Evolutionary conservation across 2,113 vertebrate genomes (phyloP).

Genomic region (Bufo gargarizans): DNA sequence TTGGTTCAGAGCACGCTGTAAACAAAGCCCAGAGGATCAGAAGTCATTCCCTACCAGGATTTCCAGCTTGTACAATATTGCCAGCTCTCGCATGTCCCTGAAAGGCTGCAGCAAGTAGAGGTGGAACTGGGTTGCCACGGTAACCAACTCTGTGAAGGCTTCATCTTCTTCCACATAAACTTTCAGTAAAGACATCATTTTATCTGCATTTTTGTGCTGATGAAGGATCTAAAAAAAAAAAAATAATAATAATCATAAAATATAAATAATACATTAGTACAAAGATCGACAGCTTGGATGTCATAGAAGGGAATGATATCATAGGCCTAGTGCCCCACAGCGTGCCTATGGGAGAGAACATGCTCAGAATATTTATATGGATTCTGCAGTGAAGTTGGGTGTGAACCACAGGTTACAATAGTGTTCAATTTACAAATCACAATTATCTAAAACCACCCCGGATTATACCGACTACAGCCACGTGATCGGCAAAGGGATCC

Average conservation of each 20-base stretch:
- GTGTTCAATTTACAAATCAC: no score
- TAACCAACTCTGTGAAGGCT: slow-evolving; percentile 84
- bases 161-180: slow-evolving; percentile 89
- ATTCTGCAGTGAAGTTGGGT: no score
- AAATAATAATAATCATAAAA: no score
- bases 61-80: slow-evolving; percentile 86
- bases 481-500: no score
- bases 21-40: slow-evolving; percentile 21
- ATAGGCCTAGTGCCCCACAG: no score
- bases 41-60: slow-evolving; percentile 81
- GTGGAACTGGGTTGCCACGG: slow-evolving; percentile 86
- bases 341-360: no score
- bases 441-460: no score
- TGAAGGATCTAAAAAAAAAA: slow-evolving; percentile 79
- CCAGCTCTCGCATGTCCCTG: slow-evolving; percentile 91
- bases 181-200: slow-evolving; percentile 84
- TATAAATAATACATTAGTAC: neutral
- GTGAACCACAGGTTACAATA: no score
- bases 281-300: neutral
- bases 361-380: no score
- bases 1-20: slow-evolving; percentile 25
- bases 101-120: slow-evolving; percentile 94
- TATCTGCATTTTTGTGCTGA: slow-evolving; percentile 75
- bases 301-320: no score
- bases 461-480: no score